Base-by-base conservation (phyloP, 2,888 invertebrate species). In the Tillus elongatus region DNA sequence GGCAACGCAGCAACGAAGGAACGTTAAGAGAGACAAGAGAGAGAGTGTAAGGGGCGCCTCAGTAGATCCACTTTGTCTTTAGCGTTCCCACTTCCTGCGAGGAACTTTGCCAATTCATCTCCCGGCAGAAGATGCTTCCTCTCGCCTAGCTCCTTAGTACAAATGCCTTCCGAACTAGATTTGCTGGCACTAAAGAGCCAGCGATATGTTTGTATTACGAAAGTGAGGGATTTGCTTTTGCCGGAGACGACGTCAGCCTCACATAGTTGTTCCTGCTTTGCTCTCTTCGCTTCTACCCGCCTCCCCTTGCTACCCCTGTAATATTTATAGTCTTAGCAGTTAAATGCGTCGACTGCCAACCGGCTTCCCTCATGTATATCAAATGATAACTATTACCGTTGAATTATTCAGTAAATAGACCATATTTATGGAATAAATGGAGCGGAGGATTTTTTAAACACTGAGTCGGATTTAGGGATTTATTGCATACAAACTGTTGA, bases 101-200 rank as follows among this genome's bases (percentile, higher is more conserved):
- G 57, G 57, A 61, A 59, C 59, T 58, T 56, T 56, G 56, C 52
- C 60, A 61, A 61, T 63, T 63, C 61, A 63, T 63, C 61, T 58
- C 58, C 53, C 54, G 50, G 54, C 56, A 56, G 61, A 61, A 59
- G 61, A 57, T 58, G 61, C 56, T 60, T 60, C 61, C 59, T 63
- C 60, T 59, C 59, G 50, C 55, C 54, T 50, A 51, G 52, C 58
- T 57, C 40, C 49, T 57, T 58, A 58, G 57, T 60, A 60, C 60
- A 61, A 62, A 63, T 61, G 61, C 54, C 63, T 61, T 63, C 63
- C 61, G 61, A 60, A 61, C 58, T 61, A 56, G 63, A 61, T 60
- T 62, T 61, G 60, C 57, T 54, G 55, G 52, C 54, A 53, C 56
- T 54, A 54, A 55, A 55, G 54, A 56, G 55, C 52, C 53, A 50